phyloP scores from a whole-genome alignment of 2,797 vertebrate genomes.

The Myotis vivesi region DNA sequence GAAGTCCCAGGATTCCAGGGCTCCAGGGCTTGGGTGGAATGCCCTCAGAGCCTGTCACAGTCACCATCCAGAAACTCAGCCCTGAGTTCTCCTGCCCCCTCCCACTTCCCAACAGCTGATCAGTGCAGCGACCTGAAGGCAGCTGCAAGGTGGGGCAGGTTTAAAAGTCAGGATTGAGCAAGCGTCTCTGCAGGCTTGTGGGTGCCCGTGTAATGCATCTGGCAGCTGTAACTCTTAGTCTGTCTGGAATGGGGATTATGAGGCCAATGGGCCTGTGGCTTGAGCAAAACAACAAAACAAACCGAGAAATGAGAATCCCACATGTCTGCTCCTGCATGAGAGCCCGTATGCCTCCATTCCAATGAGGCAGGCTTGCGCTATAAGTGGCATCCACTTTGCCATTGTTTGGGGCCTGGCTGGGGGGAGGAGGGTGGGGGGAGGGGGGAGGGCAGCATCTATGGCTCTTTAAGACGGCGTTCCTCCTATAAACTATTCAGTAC shows the following conservation, averaged over 20 bases:
- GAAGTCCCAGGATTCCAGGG: not conserved
- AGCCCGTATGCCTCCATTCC: not conserved
- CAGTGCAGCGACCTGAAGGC: not conserved
- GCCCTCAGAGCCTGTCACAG: not conserved
- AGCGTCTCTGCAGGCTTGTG: not conserved
- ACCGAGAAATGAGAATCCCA: not conserved
- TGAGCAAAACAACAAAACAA: constrained; percentile 16
- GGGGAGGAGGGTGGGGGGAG: rapidly evolving
- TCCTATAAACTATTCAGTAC: not conserved
- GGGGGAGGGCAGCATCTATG: not conserved
- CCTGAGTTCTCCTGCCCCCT: not conserved
- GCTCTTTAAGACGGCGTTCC: not conserved
- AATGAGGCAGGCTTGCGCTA: not conserved
- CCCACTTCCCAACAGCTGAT: not conserved
- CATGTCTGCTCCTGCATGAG: not conserved
- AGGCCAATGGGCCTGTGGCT: not conserved
- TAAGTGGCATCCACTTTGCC: not conserved
- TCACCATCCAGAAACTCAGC: not conserved
- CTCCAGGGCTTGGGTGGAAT: not conserved
- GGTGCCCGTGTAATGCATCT: not conserved
- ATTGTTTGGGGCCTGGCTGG: not conserved
- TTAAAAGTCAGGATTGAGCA: not conserved
- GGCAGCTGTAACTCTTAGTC: constrained; percentile 45
- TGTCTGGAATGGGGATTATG: constrained; percentile 62
- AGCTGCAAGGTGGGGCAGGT: constrained; percentile 8